These are phyloP conservation scores for Anableps anableps DNA, from an alignment of 2,797 vertebrate species.

Conservation along the genomic window DNA sequence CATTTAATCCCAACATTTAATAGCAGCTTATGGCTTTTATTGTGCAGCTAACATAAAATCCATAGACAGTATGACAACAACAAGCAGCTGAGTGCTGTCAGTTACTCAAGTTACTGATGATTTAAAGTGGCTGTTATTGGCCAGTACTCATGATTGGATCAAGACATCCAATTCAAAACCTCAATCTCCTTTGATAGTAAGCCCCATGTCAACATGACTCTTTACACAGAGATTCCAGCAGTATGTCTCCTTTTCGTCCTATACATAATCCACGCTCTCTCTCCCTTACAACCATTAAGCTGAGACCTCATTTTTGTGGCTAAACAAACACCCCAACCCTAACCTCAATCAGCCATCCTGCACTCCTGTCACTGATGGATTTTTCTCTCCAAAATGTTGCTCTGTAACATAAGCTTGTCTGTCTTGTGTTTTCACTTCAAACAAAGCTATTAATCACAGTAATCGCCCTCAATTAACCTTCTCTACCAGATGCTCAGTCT, in stretches of 20 bases:
- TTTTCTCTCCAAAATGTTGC: conserved; percentile 84
- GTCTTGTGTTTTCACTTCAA: conserved; percentile 89
- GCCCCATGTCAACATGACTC: conserved; percentile 61
- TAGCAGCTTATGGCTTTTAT: background rate
- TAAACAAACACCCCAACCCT: conserved; percentile 40
- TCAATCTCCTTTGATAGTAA: conserved; percentile 12
- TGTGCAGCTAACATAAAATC: background rate
- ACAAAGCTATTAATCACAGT: conserved; percentile 88
- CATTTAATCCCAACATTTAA: background rate
- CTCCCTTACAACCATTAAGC: conserved; percentile 41
- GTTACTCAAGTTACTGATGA: background rate
- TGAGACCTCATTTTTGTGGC: conserved; percentile 32
- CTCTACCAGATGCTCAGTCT: conserved; percentile 73
- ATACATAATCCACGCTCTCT: conserved; percentile 43
- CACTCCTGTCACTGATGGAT: conserved; percentile 70
- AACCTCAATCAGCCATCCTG: conserved; percentile 43
- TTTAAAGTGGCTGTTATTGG: background rate
- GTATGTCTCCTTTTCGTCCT: conserved; percentile 51
- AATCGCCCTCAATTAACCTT: conserved; percentile 88
- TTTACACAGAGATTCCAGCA: conserved; percentile 55
- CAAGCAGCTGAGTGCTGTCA: background rate
- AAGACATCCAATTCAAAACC: background rate
- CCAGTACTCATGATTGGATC: background rate
- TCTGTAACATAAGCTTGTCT: conserved; percentile 84
- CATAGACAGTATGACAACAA: background rate